A percentile compares a stretch with the other conserved stretches of the same genome.
Conservation (phyloP, 2,888 invertebrate species). For the Barypeithes pellucidus region DNA sequence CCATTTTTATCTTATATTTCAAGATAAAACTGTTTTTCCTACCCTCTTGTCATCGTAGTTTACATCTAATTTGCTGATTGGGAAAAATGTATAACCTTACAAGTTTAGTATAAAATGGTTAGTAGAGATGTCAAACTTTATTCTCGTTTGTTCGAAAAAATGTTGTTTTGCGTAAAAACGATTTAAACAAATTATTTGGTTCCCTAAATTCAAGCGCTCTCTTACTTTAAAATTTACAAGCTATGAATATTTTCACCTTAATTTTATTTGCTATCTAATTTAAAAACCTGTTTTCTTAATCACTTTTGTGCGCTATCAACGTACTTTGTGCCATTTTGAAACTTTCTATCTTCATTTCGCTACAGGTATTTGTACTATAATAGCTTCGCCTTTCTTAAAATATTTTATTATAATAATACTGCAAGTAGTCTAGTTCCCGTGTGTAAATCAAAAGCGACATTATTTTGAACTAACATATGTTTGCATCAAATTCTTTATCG, state of each 20-base stretch:
- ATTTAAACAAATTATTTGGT: conserved; percentile 34
- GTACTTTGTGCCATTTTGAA: conserved; percentile 43
- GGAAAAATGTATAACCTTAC: conserved; percentile 31
- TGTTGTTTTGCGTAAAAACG: conserved; percentile 14
- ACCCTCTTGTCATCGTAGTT: conserved; percentile 49
- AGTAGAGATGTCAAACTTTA: conserved; percentile 60
- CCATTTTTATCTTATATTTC: conserved; percentile 49
- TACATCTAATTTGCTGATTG: conserved; percentile 45
- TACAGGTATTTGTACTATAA: conserved; percentile 50
- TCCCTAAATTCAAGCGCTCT: conserved; percentile 47
- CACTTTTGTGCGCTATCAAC: conserved; percentile 47
- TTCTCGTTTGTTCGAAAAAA: conserved; percentile 55
- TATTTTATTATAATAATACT: conserved; percentile 43
- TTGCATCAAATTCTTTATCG: no score
- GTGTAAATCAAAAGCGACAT: no score
- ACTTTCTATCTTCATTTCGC: conserved; percentile 23
- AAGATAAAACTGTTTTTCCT: conserved; percentile 53
- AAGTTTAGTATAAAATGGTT: conserved; percentile 24
- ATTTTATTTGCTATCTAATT: conserved; percentile 48
- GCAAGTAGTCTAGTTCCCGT: conserved; percentile 27
- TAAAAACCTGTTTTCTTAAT: conserved; percentile 44
- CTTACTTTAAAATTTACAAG: conserved; percentile 45
- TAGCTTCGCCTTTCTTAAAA: conserved; percentile 38
- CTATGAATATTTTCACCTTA: conserved; percentile 46
- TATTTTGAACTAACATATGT: no score